Evolutionary conservation across 2,888 invertebrate species (phyloP).

Genomic region (Epirrhoe alternata): DNA sequence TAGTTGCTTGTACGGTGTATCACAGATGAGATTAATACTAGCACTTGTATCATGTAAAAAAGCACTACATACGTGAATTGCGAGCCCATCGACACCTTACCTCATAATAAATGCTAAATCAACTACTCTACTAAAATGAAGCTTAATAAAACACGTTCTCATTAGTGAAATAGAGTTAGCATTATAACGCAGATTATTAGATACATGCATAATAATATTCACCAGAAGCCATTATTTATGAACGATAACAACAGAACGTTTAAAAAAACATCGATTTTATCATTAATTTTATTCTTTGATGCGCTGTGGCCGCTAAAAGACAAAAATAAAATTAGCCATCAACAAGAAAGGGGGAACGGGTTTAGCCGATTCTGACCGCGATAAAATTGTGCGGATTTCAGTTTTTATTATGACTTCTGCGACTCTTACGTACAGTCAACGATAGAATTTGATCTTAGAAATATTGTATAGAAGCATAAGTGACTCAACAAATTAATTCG

Average conservation of each 20-base stretch:
- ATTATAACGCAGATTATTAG: not conserved
- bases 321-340: conserved; percentile 26
- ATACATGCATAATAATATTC: not conserved
- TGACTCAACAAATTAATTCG: too few relatives aligned
- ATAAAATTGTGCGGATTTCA: conserved; percentile 12
- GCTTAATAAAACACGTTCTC: not conserved
- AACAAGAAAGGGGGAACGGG: conserved; percentile 16
- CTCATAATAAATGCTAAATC: too few relatives aligned
- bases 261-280: conserved; percentile 25
- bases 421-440: not conserved
- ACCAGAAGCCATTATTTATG: conserved; percentile 11
- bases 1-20: too few relatives aligned
- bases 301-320: conserved; percentile 22
- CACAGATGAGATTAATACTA: too few relatives aligned
- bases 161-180: not conserved
- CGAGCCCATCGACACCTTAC: too few relatives aligned
- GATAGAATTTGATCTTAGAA: too few relatives aligned
- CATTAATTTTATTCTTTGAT: conserved; percentile 25
- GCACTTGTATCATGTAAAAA: too few relatives aligned
- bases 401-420: conserved; percentile 1
- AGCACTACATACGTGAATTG: too few relatives aligned
- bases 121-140: too few relatives aligned
- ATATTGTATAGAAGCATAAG: too few relatives aligned
- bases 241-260: conserved; percentile 12
- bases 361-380: conserved; percentile 16